Conservation (phyloP, 2,797 vertebrate species). For the Crypturellus tataupa region DNA sequence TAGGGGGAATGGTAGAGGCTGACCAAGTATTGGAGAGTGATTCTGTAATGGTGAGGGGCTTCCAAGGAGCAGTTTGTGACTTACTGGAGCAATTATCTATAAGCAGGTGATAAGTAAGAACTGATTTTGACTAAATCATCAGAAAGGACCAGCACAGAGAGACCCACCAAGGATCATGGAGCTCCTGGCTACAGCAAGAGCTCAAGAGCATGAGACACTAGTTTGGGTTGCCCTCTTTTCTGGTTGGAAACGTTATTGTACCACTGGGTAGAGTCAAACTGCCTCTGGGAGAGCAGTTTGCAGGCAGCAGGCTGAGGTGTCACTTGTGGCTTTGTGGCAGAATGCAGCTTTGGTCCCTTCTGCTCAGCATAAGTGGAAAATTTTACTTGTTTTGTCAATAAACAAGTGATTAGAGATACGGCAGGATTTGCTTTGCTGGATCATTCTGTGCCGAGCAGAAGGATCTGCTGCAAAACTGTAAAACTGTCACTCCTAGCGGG, state of each 20-base stretch:
- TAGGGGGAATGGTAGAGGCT: background rate
- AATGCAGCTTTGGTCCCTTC: background rate
- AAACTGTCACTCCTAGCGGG: background rate
- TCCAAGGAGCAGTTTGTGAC: slow-evolving; percentile 34
- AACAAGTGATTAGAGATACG: background rate
- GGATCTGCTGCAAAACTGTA: background rate
- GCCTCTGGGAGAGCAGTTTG: background rate
- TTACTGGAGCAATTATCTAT: slow-evolving; percentile 57
- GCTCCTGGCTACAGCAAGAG: background rate
- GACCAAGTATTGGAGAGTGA: slow-evolving; percentile 18
- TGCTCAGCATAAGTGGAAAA: background rate
- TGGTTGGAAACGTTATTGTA: background rate
- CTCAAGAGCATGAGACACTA: background rate
- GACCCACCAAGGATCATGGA: background rate
- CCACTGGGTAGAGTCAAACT: background rate
- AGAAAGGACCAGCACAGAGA: background rate
- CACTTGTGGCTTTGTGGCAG: background rate
- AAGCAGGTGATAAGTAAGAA: slow-evolving; percentile 34
- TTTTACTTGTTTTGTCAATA: background rate
- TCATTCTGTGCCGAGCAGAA: background rate
- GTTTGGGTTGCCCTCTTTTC: background rate
- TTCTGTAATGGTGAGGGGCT: slow-evolving; percentile 32
- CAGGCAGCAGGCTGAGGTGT: background rate
- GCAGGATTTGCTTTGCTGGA: slow-evolving; percentile 1
- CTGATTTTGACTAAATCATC: slow-evolving; percentile 34